A percentile compares a stretch with the other conserved stretches of the same genome.
Conservation (phyloP, 1,140 invertebrate species). For the Drosophila saltans region DNA sequence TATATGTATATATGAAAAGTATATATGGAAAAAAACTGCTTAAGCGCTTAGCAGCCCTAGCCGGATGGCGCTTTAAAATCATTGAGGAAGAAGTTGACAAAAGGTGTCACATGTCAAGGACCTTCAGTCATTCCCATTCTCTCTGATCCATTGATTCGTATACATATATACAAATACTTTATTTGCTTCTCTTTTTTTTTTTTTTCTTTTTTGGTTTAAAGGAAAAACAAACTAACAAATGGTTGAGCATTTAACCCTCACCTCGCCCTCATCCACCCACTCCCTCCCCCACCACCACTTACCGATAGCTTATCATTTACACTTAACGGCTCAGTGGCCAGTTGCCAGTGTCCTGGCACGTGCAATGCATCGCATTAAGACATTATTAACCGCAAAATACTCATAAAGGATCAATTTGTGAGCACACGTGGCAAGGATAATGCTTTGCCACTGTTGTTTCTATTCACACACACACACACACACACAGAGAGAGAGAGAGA, state of each 20-base stretch:
- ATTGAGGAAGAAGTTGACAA: slow-evolving; percentile 51
- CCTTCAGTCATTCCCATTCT: slow-evolving; percentile 33
- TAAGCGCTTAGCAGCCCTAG: slow-evolving; percentile 46
- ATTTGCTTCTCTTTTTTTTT: not conserved
- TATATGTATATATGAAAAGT: slow-evolving; percentile 1
- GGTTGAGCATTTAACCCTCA: slow-evolving; percentile 59
- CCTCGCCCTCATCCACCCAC: not conserved
- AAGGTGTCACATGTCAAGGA: slow-evolving; percentile 77
- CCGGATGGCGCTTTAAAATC: slow-evolving; percentile 43
- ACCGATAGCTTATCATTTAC: slow-evolving; percentile 72
- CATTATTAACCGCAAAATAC: slow-evolving; percentile 81
- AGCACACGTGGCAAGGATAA: slow-evolving; percentile 76
- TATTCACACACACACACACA: too few relatives aligned
- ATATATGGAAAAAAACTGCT: slow-evolving; percentile 6
- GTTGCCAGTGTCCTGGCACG: slow-evolving; percentile 46
- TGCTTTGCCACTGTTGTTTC: slow-evolving; percentile 26
- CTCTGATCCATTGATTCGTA: not conserved
- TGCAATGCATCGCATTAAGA: slow-evolving; percentile 49
- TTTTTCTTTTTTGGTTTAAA: slow-evolving; percentile 1
- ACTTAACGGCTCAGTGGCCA: slow-evolving; percentile 64
- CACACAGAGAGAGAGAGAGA: too few relatives aligned
- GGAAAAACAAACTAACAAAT: slow-evolving; percentile 66
- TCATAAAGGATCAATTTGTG: slow-evolving; percentile 82
- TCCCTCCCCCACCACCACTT: not conserved
- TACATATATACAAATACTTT: not conserved